phyloP scores from a whole-genome alignment of 2,888 invertebrate species.

The Chloroclystis v-ata region DNA sequence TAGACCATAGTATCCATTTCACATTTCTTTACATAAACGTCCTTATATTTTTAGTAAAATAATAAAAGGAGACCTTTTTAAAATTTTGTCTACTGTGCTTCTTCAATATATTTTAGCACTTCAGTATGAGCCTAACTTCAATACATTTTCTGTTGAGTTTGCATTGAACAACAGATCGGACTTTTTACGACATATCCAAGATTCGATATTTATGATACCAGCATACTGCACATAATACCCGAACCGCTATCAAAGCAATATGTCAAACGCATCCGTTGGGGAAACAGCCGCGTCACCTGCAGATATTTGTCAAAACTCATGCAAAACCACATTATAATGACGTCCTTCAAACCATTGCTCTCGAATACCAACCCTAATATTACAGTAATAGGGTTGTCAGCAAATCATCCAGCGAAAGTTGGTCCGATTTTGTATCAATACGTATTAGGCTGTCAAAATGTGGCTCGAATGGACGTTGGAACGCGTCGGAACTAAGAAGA shows the following conservation, averaged over 20 bases:
- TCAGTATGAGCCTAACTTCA: too few species aligned
- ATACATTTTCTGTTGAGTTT: not conserved
- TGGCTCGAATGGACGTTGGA: constrained; percentile 48
- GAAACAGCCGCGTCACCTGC: constrained; percentile 70
- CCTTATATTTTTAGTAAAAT: too few species aligned
- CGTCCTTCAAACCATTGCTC: constrained; percentile 20
- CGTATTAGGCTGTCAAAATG: constrained; percentile 61
- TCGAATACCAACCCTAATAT: constrained; percentile 36
- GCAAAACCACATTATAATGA: constrained; percentile 40
- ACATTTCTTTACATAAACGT: too few species aligned
- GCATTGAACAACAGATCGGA: not conserved
- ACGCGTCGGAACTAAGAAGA: constrained; percentile 51
- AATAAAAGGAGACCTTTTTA: too few species aligned
- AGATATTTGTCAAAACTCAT: constrained; percentile 75
- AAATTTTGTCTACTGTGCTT: too few species aligned
- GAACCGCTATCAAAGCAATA: constrained; percentile 69
- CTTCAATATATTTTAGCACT: too few species aligned
- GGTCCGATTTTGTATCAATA: constrained; percentile 60
- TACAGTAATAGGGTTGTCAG: constrained; percentile 3
- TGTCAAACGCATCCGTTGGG: constrained; percentile 69
- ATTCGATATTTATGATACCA: constrained; percentile 51
- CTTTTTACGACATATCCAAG: constrained; percentile 3
- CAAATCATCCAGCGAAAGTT: constrained; percentile 10
- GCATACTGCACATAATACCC: constrained; percentile 37
- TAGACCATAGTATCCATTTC: too few species aligned